Percentiles rank a stretch among this genome's conserved stretches.
These are phyloP conservation scores for Chionodraco myersi DNA, from an alignment of 2,113 vertebrate genomes.

Conservation along the genomic window DNA sequence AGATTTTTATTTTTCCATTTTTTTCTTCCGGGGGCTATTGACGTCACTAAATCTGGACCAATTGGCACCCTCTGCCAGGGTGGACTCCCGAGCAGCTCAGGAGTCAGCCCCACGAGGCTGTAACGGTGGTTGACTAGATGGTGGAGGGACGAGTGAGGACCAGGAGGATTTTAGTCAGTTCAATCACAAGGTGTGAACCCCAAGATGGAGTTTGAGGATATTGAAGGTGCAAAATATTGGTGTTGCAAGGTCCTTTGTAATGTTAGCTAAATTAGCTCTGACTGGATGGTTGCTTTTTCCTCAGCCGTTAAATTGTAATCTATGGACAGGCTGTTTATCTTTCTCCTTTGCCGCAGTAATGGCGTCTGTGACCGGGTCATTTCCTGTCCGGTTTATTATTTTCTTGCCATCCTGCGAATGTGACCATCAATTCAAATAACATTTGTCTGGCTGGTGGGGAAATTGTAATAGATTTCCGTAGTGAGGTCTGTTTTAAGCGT, in stretches of 20 bases:
- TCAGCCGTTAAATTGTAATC: conserved; percentile 61
- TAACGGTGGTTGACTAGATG: too few relatives aligned
- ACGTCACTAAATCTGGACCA: too few relatives aligned
- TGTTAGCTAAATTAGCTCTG: conserved; percentile 33
- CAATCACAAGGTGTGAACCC: conserved; percentile 23
- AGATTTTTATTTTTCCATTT: too few relatives aligned
- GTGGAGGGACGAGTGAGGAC: too few relatives aligned
- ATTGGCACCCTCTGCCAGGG: too few relatives aligned
- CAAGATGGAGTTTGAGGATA: conserved; percentile 28
- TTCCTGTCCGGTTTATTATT: conserved; percentile 59
- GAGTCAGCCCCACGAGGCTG: too few relatives aligned
- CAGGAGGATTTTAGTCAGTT: conserved; percentile 15
- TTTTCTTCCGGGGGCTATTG: too few relatives aligned
- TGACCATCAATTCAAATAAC: conserved; percentile 53
- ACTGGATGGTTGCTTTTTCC: conserved; percentile 54
- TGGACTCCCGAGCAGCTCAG: too few relatives aligned
- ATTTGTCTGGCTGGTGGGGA: conserved; percentile 20
- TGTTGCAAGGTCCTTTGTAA: conserved; percentile 47
- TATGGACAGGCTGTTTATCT: conserved; percentile 61
- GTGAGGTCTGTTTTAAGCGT: conserved; percentile 42
- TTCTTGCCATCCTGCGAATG: conserved; percentile 15
- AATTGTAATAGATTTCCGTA: conserved; percentile 44
- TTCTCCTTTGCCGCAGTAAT: conserved; percentile 60
- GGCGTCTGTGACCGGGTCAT: conserved; percentile 58
- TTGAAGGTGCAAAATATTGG: conserved; percentile 34